These are phyloP conservation scores for Galerucella pusilla DNA, from an alignment of 2,888 invertebrate genomes.

Conservation along the genomic window DNA sequence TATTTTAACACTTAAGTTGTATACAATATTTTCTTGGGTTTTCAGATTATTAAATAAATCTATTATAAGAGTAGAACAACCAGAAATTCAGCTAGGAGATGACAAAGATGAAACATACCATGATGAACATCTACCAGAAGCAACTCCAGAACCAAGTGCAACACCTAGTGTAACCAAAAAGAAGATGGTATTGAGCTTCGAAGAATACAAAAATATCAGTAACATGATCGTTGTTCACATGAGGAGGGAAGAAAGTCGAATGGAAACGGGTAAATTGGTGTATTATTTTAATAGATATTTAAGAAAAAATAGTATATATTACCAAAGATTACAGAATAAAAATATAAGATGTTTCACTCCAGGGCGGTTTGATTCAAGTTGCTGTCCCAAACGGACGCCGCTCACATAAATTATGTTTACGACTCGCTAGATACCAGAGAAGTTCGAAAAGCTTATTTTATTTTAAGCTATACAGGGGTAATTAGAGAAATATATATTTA, in stretches of 20 bases:
- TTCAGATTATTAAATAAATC: slow-evolving; percentile 86
- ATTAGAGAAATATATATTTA: too few relatives aligned
- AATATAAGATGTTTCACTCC: too few relatives aligned
- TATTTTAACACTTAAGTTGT: too few relatives aligned
- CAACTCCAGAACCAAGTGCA: slow-evolving; percentile 49
- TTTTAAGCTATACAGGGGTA: too few relatives aligned
- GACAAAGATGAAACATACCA: slow-evolving; percentile 68
- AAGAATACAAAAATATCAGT: slow-evolving; percentile 92
- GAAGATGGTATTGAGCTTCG: slow-evolving; percentile 86
- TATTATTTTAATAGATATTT: neutral
- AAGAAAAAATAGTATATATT: too few relatives aligned
- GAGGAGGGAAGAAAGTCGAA: slow-evolving; percentile 82
- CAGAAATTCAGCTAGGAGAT: slow-evolving; percentile 93
- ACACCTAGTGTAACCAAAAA: slow-evolving; percentile 68
- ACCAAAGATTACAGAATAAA: too few relatives aligned
- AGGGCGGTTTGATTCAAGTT: too few relatives aligned
- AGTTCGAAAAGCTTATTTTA: too few relatives aligned
- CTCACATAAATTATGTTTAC: too few relatives aligned
- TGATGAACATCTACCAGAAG: slow-evolving; percentile 64
- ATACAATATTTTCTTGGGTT: neutral
- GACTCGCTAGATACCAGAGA: too few relatives aligned
- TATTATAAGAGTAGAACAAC: slow-evolving; percentile 96
- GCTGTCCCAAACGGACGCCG: too few relatives aligned
- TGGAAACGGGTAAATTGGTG: slow-evolving; percentile 69
- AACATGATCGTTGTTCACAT: slow-evolving; percentile 92